Conservation (phyloP, 2,888 invertebrate species). For the Epinotia ramella region DNA sequence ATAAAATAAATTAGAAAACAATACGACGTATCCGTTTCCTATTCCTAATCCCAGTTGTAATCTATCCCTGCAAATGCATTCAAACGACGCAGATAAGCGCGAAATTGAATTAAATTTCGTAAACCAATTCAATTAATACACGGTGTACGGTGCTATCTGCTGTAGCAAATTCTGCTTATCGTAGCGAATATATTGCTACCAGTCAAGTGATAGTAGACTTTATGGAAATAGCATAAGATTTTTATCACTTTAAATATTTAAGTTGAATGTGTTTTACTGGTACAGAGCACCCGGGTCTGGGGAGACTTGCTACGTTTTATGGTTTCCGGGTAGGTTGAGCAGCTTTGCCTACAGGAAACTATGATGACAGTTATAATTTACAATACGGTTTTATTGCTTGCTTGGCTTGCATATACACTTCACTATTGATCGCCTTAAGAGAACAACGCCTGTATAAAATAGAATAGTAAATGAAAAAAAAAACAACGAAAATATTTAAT, state of each 20-base stretch:
- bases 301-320: not conserved
- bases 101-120: conserved; percentile 40
- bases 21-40: not conserved
- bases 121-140: conserved; percentile 26
- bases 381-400: too few species aligned
- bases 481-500: too few species aligned
- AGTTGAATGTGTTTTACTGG: not conserved
- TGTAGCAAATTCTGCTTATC: conserved; percentile 17
- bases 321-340: not conserved
- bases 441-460: too few species aligned
- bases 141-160: conserved; percentile 15
- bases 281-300: not conserved
- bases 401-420: too few species aligned
- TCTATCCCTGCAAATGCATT: conserved; percentile 32
- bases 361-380: too few species aligned
- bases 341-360: too few species aligned
- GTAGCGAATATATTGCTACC: not conserved
- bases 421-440: too few species aligned
- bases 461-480: too few species aligned
- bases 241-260: not conserved
- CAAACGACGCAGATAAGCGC: conserved; percentile 30
- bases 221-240: not conserved
- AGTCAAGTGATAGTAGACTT: not conserved
- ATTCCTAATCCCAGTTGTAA: conserved; percentile 19
- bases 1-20: not conserved